Percentiles rank a stretch among this genome's conserved stretches.
Evolutionary conservation across 2,797 vertebrate species (phyloP).

Genomic region (Echeneis naucrates): DNA sequence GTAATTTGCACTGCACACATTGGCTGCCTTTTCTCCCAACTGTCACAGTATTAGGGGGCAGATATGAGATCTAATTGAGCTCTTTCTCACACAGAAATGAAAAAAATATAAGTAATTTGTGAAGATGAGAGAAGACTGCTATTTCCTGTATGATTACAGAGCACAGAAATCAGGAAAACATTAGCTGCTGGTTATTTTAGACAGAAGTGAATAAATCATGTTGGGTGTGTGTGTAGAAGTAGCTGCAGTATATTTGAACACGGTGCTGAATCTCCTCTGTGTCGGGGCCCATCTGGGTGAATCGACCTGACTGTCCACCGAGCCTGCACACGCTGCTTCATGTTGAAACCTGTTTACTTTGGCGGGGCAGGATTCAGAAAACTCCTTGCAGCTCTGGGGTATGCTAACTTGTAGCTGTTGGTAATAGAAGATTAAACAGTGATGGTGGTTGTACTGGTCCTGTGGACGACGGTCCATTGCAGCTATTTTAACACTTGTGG

Average conservation of each 20-base stretch:
- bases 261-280: constrained; percentile 9
- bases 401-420: no score
- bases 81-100: not conserved
- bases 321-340: not conserved
- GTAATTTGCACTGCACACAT: constrained; percentile 22
- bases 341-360: not conserved
- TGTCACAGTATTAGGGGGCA: not conserved
- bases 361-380: not conserved
- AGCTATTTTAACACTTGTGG: not conserved
- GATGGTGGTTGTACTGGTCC: not conserved
- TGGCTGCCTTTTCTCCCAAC: not conserved
- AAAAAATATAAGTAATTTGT: not conserved
- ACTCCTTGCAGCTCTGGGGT: not conserved
- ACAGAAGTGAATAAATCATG: constrained; percentile 23
- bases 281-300: not conserved
- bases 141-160: constrained; percentile 6
- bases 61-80: not conserved
- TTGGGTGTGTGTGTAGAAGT: constrained; percentile 48
- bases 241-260: constrained; percentile 22
- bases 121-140: not conserved
- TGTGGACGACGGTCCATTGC: no score
- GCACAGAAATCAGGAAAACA: not conserved
- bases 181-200: not conserved
- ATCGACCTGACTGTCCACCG: constrained; percentile 1
- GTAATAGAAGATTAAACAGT: not conserved